phyloP scores from a whole-genome alignment of 2,797 vertebrate genomes.

The Ciconia nigra region DNA sequence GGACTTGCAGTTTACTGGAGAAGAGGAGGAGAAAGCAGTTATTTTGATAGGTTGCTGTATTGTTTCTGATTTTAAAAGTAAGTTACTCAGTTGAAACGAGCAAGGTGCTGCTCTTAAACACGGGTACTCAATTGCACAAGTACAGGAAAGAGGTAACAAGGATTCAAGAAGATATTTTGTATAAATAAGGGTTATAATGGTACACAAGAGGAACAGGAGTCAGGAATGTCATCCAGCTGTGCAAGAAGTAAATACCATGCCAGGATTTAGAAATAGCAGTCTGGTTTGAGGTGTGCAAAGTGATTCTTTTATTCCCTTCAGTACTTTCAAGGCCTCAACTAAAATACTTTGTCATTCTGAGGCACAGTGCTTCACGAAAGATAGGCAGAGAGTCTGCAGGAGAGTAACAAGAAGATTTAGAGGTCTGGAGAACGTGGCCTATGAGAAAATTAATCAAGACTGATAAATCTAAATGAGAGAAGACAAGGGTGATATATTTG shows the following conservation, averaged over 20 bases:
- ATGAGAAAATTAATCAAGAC: not conserved
- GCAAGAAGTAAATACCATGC: not conserved
- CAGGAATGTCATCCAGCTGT: not conserved
- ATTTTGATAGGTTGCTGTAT: not conserved
- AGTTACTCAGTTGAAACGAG: not conserved
- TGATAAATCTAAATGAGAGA: not conserved
- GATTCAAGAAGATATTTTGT: not conserved
- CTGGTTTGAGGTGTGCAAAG: not conserved
- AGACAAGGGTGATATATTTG: not conserved
- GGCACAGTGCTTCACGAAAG: not conserved
- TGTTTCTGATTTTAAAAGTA: not conserved
- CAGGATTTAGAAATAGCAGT: not conserved
- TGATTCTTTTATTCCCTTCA: not conserved
- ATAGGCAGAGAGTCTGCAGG: not conserved
- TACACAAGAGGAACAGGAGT: not conserved
- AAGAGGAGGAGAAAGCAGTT: not conserved
- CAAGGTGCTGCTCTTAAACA: not conserved
- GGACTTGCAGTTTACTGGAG: not conserved
- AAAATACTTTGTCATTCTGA: not conserved
- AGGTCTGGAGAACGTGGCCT: not conserved
- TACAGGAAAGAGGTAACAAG: not conserved
- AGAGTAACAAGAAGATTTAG: not conserved
- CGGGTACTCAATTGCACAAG: not conserved
- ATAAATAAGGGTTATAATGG: not conserved
- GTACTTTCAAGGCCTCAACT: not conserved